These are phyloP conservation scores for Chondrosia reniformis DNA, from an alignment of 37 sponge, comb jelly and placozoan genomes.

Conservation along the genomic window DNA sequence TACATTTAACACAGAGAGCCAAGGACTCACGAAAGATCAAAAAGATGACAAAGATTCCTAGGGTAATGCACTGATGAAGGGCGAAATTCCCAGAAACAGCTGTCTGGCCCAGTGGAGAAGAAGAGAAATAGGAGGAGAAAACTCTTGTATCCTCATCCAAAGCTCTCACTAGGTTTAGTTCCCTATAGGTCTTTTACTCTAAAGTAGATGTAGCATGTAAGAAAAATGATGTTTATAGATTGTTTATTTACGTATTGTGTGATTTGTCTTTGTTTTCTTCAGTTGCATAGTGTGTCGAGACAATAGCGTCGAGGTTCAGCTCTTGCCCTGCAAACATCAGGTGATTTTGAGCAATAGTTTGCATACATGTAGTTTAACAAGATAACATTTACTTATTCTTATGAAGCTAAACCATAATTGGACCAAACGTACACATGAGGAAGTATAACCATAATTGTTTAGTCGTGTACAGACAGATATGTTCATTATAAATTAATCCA, in stretches of 20 bases:
- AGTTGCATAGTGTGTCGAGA: slow-evolving; percentile 70
- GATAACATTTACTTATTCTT: not conserved
- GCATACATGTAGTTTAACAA: not conserved
- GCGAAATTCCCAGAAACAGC: too few species aligned
- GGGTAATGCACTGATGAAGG: too few species aligned
- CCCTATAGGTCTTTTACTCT: too few species aligned
- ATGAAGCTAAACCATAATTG: too few species aligned
- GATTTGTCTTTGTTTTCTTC: not conserved
- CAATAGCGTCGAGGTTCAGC: slow-evolving; percentile 61
- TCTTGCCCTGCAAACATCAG: slow-evolving; percentile 85
- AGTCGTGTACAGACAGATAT: not conserved
- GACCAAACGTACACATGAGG: not conserved
- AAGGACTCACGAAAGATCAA: too few species aligned
- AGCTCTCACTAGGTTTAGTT: too few species aligned
- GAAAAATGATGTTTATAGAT: not conserved
- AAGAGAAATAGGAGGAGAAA: too few species aligned
- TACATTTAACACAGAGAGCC: too few species aligned
- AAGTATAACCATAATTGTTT: not conserved
- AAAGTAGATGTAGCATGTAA: too few species aligned
- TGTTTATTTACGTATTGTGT: slow-evolving; percentile 7
- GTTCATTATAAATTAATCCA: not conserved
- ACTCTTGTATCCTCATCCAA: too few species aligned
- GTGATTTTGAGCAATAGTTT: slow-evolving; percentile 27
- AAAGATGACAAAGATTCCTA: too few species aligned
- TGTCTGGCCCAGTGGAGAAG: too few species aligned